Conservation (phyloP, 2,888 invertebrate genomes). For the Himalopsyche anomala region DNA sequence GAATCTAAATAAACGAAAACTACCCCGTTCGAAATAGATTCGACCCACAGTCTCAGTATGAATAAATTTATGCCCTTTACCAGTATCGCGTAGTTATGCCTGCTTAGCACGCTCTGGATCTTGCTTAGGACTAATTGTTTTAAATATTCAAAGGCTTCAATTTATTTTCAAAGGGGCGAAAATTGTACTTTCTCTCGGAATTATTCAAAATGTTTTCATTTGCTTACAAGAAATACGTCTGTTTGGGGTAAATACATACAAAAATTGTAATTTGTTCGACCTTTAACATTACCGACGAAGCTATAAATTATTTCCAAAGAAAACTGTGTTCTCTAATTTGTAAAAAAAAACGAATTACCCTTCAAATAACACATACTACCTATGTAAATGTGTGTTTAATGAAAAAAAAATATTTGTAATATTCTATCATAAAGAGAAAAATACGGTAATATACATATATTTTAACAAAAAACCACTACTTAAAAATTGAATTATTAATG, state of each 20-base stretch:
- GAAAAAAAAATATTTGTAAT: too few species aligned
- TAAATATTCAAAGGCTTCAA: constrained; percentile 18
- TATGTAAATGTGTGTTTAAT: too few species aligned
- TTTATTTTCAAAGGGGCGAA: constrained; percentile 26
- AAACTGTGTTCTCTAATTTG: constrained; percentile 7
- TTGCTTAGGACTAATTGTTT: constrained; percentile 30
- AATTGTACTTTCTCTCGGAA: constrained; percentile 30
- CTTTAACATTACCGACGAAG: constrained; percentile 1
- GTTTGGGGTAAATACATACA: constrained; percentile 1
- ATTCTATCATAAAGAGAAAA: too few species aligned
- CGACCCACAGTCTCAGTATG: constrained; percentile 15
- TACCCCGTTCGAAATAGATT: constrained; percentile 46
- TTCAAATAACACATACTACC: too few species aligned
- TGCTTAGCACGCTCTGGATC: constrained; percentile 23
- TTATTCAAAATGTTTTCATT: constrained; percentile 26
- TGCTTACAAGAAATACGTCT: constrained; percentile 2
- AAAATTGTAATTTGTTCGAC: constrained; percentile 30
- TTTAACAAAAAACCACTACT: too few species aligned
- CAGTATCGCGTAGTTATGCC: constrained; percentile 30
- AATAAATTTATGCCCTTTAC: constrained; percentile 25
- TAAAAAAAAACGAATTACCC: neutral
- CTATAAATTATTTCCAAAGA: constrained; percentile 20
- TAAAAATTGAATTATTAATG: too few species aligned
- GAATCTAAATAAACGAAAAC: constrained; percentile 55
- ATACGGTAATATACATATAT: too few species aligned